Conservation (phyloP, 2,888 invertebrate species). For the Philereme vetulata region DNA sequence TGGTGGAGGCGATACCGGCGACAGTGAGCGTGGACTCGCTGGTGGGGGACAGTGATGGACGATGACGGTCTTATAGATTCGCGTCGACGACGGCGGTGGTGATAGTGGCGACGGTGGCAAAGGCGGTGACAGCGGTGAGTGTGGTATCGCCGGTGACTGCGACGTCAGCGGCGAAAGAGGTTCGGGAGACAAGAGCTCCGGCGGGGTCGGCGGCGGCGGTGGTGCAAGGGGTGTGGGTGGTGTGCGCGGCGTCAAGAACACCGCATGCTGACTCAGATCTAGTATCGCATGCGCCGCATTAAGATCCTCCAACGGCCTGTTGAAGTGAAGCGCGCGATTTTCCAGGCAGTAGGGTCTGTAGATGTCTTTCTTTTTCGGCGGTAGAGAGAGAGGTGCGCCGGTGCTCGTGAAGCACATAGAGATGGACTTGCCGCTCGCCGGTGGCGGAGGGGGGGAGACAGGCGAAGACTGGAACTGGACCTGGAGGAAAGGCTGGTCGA, state of each 20-base stretch:
- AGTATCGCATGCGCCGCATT: slow-evolving; percentile 95
- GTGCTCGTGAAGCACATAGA: slow-evolving; percentile 94
- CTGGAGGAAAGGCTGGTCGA: slow-evolving; percentile 69
- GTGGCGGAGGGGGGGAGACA: slow-evolving; percentile 79
- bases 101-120: slow-evolving; percentile 51
- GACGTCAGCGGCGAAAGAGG: slow-evolving; percentile 60
- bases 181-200: slow-evolving; percentile 52
- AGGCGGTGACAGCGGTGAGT: slow-evolving; percentile 53
- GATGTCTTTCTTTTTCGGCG: slow-evolving; percentile 96
- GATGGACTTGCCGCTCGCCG: slow-evolving; percentile 87
- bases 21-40: slow-evolving; percentile 1
- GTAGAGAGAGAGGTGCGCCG: slow-evolving; percentile 91
- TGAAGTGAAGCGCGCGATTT: slow-evolving; percentile 84
- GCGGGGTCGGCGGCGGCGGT: slow-evolving; percentile 64
- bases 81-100: slow-evolving; percentile 45
- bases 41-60: slow-evolving; percentile 21
- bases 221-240: slow-evolving; percentile 45
- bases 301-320: slow-evolving; percentile 90
- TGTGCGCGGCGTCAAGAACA: slow-evolving; percentile 84
- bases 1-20: slow-evolving; percentile 2
- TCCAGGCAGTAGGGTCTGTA: slow-evolving; percentile 94
- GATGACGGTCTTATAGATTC: slow-evolving; percentile 32
- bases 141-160: slow-evolving; percentile 36
- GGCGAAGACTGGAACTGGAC: slow-evolving; percentile 78
- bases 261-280: slow-evolving; percentile 94